These are phyloP conservation scores for Cerastis leucographa DNA, from an alignment of 2,888 invertebrate species.

Conservation along the genomic window DNA sequence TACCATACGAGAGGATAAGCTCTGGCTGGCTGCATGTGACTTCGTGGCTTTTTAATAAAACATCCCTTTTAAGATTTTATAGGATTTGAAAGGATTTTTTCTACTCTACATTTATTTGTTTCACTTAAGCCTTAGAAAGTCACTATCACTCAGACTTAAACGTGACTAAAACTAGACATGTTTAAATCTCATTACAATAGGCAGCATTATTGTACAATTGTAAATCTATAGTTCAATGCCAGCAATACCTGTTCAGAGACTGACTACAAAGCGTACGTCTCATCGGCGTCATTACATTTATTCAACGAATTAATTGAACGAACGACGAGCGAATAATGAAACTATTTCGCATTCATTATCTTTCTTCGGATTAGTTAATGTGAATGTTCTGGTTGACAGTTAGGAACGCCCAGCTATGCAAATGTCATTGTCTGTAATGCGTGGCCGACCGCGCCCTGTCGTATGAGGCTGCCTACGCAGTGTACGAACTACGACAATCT, in stretches of 20 bases:
- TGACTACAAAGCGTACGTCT: slow-evolving; percentile 32
- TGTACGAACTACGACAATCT: slow-evolving; percentile 77
- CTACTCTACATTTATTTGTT: slow-evolving; percentile 12
- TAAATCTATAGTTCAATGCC: not conserved
- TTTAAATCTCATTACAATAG: slow-evolving; percentile 1
- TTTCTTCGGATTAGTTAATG: slow-evolving; percentile 85
- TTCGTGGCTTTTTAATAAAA: slow-evolving; percentile 68
- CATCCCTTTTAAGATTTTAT: slow-evolving; percentile 49
- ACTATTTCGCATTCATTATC: slow-evolving; percentile 83
- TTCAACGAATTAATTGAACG: slow-evolving; percentile 73
- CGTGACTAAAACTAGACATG: not conserved
- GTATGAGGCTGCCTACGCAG: slow-evolving; percentile 83
- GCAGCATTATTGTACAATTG: not conserved
- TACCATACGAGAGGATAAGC: slow-evolving; percentile 76
- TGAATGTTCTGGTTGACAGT: slow-evolving; percentile 89
- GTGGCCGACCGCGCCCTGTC: slow-evolving; percentile 82
- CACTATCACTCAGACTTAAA: not conserved
- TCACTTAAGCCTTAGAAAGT: not conserved
- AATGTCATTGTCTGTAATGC: slow-evolving; percentile 89
- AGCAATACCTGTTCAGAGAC: slow-evolving; percentile 27
- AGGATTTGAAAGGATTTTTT: slow-evolving; percentile 29
- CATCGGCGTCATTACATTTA: slow-evolving; percentile 52
- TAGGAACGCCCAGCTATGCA: slow-evolving; percentile 88
- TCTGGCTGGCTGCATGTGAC: slow-evolving; percentile 67
- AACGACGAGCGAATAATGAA: slow-evolving; percentile 76